Base-by-base conservation (phyloP, 2,797 vertebrate species). In the Hybognathus amarus region DNA sequence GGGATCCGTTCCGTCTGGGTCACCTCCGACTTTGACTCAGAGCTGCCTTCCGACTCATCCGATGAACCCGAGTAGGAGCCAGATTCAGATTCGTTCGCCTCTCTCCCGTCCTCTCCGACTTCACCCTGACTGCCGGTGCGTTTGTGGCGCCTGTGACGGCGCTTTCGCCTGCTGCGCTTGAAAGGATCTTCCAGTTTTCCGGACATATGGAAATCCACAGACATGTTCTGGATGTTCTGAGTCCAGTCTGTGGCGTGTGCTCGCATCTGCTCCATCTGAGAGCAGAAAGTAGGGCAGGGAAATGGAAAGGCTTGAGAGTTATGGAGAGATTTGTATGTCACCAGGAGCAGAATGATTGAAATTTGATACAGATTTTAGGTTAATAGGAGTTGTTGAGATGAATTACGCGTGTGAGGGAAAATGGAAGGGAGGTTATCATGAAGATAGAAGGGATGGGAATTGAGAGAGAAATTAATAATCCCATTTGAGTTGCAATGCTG, bases 201-300 rank as follows among this genome's bases (percentile, higher is more conserved):
- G 4, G 92, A 85, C 4, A 96, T 95, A 50, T 77, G 87, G 88
- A 94, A 95, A 88, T 95, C 94, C 68, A 97, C 95, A 0, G 95
- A 95, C 95, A 95, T 95, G 42, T 95, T 95, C 87, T 95, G 95
- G 73, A 97, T 96, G 89, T 95, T 97, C 86, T 96, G 96, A 0
- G 95, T 95, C 96, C 96, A 97, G 93, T 96, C 96, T 20, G 96
- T 95, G 27, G 97, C 96, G 1, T 97, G 96, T 0, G 96, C 96
- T 6, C 96, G 95, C 67, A 98, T 91, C 73, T 92, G 97, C 59
- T 97, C 97, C 97, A 98, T 96, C 97, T 98, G 89, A 56, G 27
- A 86, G 76, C 74, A 45, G 42, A 85, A 81, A 63, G 75, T 76
- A 81, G 40, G 50, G 70, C 61, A 68, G 71, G 68, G 80, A 83